Conservation (phyloP, 2,888 invertebrate genomes). For the Tubulanus polymorphus region DNA sequence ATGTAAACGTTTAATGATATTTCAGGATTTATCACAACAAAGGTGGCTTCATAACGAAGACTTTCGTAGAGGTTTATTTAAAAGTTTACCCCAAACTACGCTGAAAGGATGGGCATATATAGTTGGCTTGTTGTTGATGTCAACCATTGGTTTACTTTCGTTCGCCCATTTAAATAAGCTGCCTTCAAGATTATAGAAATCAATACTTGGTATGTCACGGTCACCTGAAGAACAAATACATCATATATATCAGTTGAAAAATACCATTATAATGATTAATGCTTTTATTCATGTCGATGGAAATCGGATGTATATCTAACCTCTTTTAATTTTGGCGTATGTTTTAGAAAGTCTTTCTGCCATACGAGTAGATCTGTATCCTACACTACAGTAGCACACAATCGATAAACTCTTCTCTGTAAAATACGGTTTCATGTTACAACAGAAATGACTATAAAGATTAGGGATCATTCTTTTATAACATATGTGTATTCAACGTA, state of each 20-base stretch:
- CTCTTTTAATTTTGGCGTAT: too few relatives aligned
- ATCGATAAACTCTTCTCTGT: too few relatives aligned
- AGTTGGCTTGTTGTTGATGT: slow-evolving; percentile 26
- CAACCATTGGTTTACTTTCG: slow-evolving; percentile 42
- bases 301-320: background rate
- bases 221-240: background rate
- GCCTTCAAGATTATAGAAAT: slow-evolving; percentile 42
- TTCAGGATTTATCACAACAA: too few relatives aligned
- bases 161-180: slow-evolving; percentile 51
- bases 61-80: slow-evolving; percentile 29
- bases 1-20: too few relatives aligned
- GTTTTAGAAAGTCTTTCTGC: slow-evolving; percentile 29
- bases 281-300: background rate
- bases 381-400: too few relatives aligned
- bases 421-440: too few relatives aligned
- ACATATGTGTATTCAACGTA: too few relatives aligned
- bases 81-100: slow-evolving; percentile 41
- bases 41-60: too few relatives aligned
- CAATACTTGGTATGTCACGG: background rate
- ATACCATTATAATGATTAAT: slow-evolving; percentile 11
- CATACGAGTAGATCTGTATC: slow-evolving; percentile 29
- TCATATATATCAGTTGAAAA: slow-evolving; percentile 9
- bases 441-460: too few relatives aligned
- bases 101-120: slow-evolving; percentile 42
- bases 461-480: too few relatives aligned